Percentiles rank a stretch among this genome's conserved stretches.
Conservation (phyloP, 2,113 vertebrate species). For the Pseudonaja textilis region DNA sequence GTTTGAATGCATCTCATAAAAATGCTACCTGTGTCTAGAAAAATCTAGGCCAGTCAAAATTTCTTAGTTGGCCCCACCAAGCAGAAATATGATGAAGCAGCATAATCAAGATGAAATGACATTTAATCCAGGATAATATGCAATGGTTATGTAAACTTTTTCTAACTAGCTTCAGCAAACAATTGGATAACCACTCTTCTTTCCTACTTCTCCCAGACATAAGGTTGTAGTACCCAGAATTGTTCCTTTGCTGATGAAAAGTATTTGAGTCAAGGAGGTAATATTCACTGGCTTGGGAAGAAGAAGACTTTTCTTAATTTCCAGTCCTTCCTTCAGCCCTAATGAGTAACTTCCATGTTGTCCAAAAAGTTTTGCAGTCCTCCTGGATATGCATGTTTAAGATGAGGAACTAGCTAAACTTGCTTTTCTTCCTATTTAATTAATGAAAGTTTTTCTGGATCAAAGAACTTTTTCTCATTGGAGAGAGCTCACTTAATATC, state of each 20-base stretch:
- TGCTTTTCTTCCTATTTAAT: not conserved
- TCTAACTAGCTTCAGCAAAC: not conserved
- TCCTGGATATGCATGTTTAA: not conserved
- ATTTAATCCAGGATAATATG: not conserved
- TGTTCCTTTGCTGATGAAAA: not conserved
- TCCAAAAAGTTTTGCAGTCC: not conserved
- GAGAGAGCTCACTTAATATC: not conserved
- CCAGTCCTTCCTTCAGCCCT: too few relatives aligned
- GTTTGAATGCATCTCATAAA: not conserved
- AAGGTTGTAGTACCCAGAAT: not conserved
- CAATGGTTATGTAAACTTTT: not conserved
- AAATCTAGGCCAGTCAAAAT: conserved; percentile 26
- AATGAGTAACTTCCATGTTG: not conserved
- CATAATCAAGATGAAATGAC: not conserved
- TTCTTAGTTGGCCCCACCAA: not conserved
- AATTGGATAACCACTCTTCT: not conserved
- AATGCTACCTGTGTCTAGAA: not conserved
- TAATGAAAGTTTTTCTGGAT: not conserved
- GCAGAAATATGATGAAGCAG: not conserved
- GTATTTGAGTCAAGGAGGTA: too few relatives aligned
- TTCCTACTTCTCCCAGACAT: not conserved
- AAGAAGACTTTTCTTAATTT: not conserved
- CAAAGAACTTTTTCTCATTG: not conserved
- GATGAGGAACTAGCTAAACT: not conserved
- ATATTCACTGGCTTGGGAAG: not conserved